Evolutionary conservation across 2,113 vertebrate species (phyloP), one percentile per base, ranked within the genome.

Genomic region (Phodopus roborovskii): DNA sequence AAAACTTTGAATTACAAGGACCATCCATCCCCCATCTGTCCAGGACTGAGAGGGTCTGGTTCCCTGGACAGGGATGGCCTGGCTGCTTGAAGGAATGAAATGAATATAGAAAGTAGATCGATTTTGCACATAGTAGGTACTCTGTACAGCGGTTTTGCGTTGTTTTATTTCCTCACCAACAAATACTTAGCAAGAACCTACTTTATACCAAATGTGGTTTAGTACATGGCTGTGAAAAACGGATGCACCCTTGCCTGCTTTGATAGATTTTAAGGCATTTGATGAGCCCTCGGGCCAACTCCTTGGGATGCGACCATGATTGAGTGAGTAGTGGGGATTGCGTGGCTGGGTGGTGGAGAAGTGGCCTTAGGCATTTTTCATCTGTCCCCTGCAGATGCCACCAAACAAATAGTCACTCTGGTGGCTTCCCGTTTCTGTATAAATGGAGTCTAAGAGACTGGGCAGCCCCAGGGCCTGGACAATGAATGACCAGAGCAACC

Each of bases 161-260:
- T 6, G 6, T 48, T 33, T 53, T 24, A 60, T 68, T 39, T 74
- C 92, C 56, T 74, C n/a, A 50, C 2, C 48, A 60, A 22, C 91
- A 84, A 4, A 30, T 64, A 8, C 20, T 85, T 36, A 79, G n/a
- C 62, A 56, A 90, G 13, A 13, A 75, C 45, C 33, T 71, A 1
- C 64, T 64, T 3, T 12, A 30, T 66, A 48, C n/a, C 71, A 48
- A 78, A 22, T 64, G 53, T 3, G 30, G 8, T 30, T 71, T 92
- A 28, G 79, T 53, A 19, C 7, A 0, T 0, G 1, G 24, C 12
- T 12, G 10, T 22, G 66, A 16, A 42, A 12, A 64, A 15, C 5
- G 33, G 48, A 16, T 10, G 17, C 71, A 66, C 3, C 64, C 66
- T 70, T 9, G 48, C 11, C 24, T 78, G 62, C 30, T 33, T 50